phyloP scores from a whole-genome alignment of 2,797 vertebrate species.

The Phaenicophaeus curvirostris region DNA sequence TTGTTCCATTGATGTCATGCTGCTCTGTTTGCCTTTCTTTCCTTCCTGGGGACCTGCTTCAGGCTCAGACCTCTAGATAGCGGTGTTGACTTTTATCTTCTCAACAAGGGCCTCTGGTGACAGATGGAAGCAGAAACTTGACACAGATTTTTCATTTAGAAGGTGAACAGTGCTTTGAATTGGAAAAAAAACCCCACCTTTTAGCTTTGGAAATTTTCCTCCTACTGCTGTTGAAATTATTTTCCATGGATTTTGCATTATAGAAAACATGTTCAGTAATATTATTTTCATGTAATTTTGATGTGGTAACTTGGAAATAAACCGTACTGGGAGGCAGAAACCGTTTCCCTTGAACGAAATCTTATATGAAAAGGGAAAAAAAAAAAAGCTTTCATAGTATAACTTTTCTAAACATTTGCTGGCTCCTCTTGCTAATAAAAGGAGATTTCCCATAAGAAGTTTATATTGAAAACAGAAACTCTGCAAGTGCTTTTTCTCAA shows the following conservation, averaged over 20 bases:
- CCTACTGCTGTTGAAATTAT: accelerated
- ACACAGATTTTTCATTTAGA: not conserved
- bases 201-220: not conserved
- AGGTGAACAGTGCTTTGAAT: not conserved
- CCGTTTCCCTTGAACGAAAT: not conserved
- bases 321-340: too few species aligned
- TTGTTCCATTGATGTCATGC: not conserved
- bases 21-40: conserved; percentile 23
- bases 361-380: not conserved
- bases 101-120: not conserved
- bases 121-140: not conserved
- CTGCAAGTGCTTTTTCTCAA: not conserved
- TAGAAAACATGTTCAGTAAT: not conserved
- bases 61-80: not conserved
- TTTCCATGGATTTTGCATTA: not conserved
- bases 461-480: not conserved
- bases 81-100: not conserved
- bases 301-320: not conserved
- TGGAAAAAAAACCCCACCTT: not conserved
- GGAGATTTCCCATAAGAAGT: not conserved
- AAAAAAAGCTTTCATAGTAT: not conserved
- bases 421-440: not conserved
- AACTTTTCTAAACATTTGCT: not conserved
- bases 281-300: not conserved
- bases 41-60: not conserved